phyloP scores from a whole-genome alignment of 2,113 vertebrate genomes.

The Tichodroma muraria region DNA sequence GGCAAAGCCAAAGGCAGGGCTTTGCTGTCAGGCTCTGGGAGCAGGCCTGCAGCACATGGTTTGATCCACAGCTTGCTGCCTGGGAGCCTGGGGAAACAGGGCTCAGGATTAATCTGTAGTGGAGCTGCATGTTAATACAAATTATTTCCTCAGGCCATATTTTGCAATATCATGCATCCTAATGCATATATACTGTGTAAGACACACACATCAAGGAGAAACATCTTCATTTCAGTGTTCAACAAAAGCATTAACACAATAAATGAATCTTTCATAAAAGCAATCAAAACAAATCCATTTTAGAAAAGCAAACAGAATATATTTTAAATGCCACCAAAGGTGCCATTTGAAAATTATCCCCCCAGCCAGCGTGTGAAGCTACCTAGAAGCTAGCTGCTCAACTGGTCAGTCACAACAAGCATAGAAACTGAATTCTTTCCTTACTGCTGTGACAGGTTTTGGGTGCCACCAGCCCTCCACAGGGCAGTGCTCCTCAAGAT shows the following conservation, averaged over 20 bases:
- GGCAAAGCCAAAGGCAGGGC: not conserved
- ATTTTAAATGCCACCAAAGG: not conserved
- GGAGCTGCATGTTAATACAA: accelerated
- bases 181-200: not conserved
- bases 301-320: not conserved
- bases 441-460: not conserved
- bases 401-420: not conserved
- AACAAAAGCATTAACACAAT: accelerated
- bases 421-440: not conserved
- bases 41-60: not conserved
- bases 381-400: not conserved
- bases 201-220: not conserved
- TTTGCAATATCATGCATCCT: not conserved
- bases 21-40: not conserved
- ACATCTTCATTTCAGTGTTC: not conserved
- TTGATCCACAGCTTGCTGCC: not conserved
- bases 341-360: not conserved
- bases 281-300: not conserved
- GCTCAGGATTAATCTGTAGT: not conserved
- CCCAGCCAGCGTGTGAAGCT: too few species aligned
- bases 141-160: not conserved
- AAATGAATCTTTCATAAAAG: not conserved
- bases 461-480: not conserved
- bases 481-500: accelerated
- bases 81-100: not conserved